Evolutionary conservation across 2,113 vertebrate species (phyloP), one percentile per base, ranked within the genome.

Genomic region (Sceloporus undulatus): DNA sequence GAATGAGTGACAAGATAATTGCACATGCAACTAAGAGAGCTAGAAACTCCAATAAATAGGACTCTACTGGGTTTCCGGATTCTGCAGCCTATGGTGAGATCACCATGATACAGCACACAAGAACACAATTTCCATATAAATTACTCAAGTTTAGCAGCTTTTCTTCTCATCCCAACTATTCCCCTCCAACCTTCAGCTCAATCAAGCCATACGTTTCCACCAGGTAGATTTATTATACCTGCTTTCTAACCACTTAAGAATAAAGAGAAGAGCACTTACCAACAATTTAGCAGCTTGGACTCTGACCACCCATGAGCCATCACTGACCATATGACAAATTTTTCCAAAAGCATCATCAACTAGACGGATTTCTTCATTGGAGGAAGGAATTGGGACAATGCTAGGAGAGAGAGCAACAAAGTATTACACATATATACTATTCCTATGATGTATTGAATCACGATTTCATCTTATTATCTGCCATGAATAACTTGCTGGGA

Each of bases 301-400:
- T 84, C 99, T 96, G 77, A 99, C 99, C 70, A 99, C 98, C 99
- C 98, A 99, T 86, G 98, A 99, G 9, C 99, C 98, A 54, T 99
- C 99, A 9, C 98, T 99, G 94, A 99, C 98, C 99, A 99, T 99
- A 93, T 99, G 99, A 90, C 98, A 99, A 89, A 99, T 98, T 95
- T 99, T 99, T 73, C 98, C 99, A 85, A 99, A 99, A 0, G 98
- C 98, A 85, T 99, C 99, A 84, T 99, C 99, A 0, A 99, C 98
- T 92, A 99, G 95, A 13, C 99, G 97, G 88, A 99, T 99, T 96
- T 99, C 98, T 93, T 99, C 99, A 48, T 99, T 99, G 92, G 98
- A 99, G 13, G 98, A 99, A 1, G 98, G 98, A 91, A 99, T 99
- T 0, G 99, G 99, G 82, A 99, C 98, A 0, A 99, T 99, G 92